Evolutionary conservation across 2,888 invertebrate genomes (phyloP).

Genomic region (Conops quadrifasciatus): DNA sequence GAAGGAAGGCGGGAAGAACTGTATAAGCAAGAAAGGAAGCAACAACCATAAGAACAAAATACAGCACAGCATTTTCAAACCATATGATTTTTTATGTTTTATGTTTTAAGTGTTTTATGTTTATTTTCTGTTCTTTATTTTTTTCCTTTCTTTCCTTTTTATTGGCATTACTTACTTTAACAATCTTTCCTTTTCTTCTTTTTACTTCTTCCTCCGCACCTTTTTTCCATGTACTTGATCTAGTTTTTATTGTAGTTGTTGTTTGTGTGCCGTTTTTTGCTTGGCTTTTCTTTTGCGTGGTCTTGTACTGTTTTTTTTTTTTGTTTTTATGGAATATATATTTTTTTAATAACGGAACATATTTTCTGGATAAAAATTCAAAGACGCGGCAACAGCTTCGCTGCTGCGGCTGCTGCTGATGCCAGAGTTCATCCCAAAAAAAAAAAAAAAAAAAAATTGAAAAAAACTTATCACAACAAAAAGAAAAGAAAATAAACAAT

Average conservation of each 20-base stretch:
- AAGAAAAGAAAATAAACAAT: too few relatives aligned
- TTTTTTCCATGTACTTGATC: too few relatives aligned
- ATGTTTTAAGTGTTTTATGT: slow-evolving; percentile 38
- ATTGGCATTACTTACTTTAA: slow-evolving; percentile 39
- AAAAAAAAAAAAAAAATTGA: not conserved
- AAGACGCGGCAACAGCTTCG: too few relatives aligned
- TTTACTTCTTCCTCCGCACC: not conserved
- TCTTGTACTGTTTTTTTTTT: too few relatives aligned
- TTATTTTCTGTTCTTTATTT: slow-evolving; percentile 37
- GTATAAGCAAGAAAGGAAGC: too few relatives aligned
- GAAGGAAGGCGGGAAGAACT: too few relatives aligned
- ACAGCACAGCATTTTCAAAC: not conserved
- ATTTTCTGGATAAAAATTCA: too few relatives aligned
- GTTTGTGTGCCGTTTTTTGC: not conserved
- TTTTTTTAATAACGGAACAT: too few relatives aligned
- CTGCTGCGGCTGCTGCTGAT: too few relatives aligned
- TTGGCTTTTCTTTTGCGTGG: not conserved
- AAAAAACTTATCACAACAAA: not conserved
- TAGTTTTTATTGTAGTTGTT: slow-evolving; percentile 13
- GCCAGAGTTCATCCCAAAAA: not conserved
- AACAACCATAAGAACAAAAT: too few relatives aligned
- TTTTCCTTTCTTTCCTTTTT: slow-evolving; percentile 34
- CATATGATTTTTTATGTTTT: slow-evolving; percentile 44
- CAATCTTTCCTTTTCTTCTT: slow-evolving; percentile 32
- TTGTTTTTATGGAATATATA: too few relatives aligned